Conservation (phyloP, 2,113 vertebrate genomes). For the Alethe castanea region DNA sequence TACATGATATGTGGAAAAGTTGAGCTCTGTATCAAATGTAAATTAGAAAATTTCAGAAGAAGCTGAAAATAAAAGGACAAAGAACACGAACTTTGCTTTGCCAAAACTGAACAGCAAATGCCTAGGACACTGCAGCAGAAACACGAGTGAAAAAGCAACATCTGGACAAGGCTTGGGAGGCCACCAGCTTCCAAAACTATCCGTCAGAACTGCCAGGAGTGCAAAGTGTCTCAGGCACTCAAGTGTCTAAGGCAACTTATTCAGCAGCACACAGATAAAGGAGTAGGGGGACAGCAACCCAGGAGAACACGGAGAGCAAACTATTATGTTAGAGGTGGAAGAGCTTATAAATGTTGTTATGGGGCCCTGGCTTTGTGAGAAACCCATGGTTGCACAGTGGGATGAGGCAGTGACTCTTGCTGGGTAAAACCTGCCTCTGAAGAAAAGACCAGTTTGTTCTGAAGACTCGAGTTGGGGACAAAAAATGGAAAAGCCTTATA, state of each 20-base stretch:
- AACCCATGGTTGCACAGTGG: not conserved
- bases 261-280: not conserved
- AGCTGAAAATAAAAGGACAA: not conserved
- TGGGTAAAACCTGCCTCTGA: not conserved
- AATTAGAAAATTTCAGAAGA: not conserved
- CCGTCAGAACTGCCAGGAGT: not conserved
- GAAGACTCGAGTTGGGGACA: not conserved
- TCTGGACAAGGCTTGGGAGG: not conserved
- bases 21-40: not conserved
- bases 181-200: not conserved
- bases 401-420: not conserved
- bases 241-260: not conserved
- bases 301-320: not conserved
- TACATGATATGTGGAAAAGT: not conserved
- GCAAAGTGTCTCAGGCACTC: accelerated
- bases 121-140: not conserved
- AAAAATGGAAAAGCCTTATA: not conserved
- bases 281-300: not conserved
- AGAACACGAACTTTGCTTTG: not conserved
- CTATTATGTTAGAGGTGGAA: not conserved
- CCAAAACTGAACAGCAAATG: not conserved
- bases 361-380: not conserved
- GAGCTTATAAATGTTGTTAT: not conserved
- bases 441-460: not conserved
- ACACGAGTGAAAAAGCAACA: not conserved